These are phyloP conservation scores for Drosophila bunnanda DNA, from an alignment of 2,888 invertebrate species.

Conservation along the genomic window DNA sequence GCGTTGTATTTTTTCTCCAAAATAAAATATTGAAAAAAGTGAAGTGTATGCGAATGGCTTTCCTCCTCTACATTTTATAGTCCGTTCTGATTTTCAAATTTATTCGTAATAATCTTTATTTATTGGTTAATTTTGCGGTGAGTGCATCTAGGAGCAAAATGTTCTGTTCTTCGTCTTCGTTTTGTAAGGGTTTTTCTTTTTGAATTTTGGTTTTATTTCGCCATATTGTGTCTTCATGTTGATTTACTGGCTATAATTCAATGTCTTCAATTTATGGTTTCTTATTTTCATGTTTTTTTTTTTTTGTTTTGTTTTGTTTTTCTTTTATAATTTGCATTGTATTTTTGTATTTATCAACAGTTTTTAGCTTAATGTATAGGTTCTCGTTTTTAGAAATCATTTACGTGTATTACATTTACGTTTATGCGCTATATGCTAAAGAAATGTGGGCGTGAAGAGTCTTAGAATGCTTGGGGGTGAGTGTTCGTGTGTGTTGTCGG, in stretches of 20 bases:
- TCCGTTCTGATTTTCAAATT: constrained; percentile 52
- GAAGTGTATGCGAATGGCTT: not conserved
- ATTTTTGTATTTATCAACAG: constrained; percentile 71
- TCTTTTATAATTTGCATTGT: constrained; percentile 64
- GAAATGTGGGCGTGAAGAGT: constrained; percentile 48
- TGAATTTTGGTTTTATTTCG: constrained; percentile 64
- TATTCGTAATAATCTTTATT: constrained; percentile 77
- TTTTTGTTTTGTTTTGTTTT: constrained; percentile 38
- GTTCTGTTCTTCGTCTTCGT: constrained; percentile 52
- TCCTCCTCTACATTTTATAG: not conserved
- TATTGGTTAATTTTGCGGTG: constrained; percentile 83
- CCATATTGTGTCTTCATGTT: constrained; percentile 36
- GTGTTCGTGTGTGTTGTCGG: constrained; percentile 15
- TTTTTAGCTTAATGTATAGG: constrained; percentile 51
- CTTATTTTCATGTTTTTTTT: constrained; percentile 23
- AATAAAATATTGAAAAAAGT: constrained; percentile 27
- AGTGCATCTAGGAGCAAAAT: constrained; percentile 84
- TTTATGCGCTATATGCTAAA: constrained; percentile 63
- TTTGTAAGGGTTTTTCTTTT: constrained; percentile 23
- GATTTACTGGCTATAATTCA: constrained; percentile 45
- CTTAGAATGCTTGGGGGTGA: constrained; percentile 34
- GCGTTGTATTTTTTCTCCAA: constrained; percentile 32
- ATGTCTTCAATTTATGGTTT: constrained; percentile 29
- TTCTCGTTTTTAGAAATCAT: constrained; percentile 64
- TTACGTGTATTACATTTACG: constrained; percentile 61